Percentiles rank a stretch among this genome's conserved stretches.
These are phyloP conservation scores for Sialis lutaria DNA, from an alignment of 2,888 invertebrate genomes.

Conservation along the genomic window DNA sequence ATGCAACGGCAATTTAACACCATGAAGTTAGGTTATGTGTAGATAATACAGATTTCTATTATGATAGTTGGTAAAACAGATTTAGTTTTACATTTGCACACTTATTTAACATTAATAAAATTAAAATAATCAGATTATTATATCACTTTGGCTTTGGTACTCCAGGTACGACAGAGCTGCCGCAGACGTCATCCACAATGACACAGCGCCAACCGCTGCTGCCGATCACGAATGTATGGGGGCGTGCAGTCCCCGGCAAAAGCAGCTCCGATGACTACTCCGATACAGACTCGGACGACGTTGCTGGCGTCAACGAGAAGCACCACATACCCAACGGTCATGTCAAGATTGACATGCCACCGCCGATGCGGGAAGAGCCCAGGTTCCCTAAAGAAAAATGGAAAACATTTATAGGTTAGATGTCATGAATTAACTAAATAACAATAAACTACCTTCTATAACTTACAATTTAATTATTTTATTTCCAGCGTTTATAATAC, in stretches of 20 bases:
- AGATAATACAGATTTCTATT: too few relatives aligned
- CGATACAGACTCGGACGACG: conserved; percentile 25
- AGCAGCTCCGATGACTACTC: conserved; percentile 21
- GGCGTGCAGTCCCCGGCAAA: conserved; percentile 15
- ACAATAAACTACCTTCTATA: too few relatives aligned
- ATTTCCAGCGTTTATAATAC: conserved; percentile 39
- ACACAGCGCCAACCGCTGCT: conserved; percentile 42
- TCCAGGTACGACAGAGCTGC: too few relatives aligned
- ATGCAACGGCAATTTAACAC: too few relatives aligned
- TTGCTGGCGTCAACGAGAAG: conserved; percentile 25
- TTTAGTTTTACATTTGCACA: too few relatives aligned
- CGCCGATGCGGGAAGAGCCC: conserved; percentile 53
- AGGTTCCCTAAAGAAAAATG: conserved; percentile 71
- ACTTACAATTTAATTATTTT: conserved; percentile 11
- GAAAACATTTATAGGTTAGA: conserved; percentile 50
- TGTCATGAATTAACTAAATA: background rate
- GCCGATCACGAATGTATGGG: conserved; percentile 25
- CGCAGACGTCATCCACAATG: conserved; percentile 28
- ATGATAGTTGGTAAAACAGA: too few relatives aligned
- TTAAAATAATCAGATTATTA: too few relatives aligned
- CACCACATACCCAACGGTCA: conserved; percentile 25
- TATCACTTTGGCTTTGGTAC: too few relatives aligned
- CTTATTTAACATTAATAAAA: too few relatives aligned
- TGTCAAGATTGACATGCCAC: conserved; percentile 44
- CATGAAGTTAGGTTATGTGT: too few relatives aligned